phyloP scores from a whole-genome alignment of 2,888 invertebrate species.

The Argynnis bischoffii region DNA sequence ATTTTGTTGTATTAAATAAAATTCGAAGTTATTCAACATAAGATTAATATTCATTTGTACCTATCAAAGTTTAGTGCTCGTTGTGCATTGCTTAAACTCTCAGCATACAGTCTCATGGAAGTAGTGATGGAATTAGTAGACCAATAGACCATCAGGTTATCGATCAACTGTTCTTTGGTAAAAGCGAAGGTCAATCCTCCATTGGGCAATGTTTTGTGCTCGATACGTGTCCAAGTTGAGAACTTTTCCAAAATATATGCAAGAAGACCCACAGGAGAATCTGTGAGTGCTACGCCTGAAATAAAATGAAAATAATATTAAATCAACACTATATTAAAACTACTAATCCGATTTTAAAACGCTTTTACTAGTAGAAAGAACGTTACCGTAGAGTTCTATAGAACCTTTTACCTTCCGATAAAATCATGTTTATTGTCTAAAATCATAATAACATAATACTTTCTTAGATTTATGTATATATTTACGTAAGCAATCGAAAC shows the following conservation, averaged over 20 bases:
- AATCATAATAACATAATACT: no score
- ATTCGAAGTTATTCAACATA: no score
- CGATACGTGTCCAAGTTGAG: constrained; percentile 86
- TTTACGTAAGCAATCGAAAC: no score
- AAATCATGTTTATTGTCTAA: no score
- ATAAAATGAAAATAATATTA: neutral
- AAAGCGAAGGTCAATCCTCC: constrained; percentile 86
- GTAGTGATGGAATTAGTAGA: constrained; percentile 87
- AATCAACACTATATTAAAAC: no score
- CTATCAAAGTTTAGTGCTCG: constrained; percentile 14
- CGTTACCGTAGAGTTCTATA: no score
- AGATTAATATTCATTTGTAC: constrained; percentile 8
- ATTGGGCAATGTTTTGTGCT: constrained; percentile 76
- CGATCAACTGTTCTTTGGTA: constrained; percentile 87
- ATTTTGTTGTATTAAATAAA: no score
- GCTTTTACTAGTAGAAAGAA: no score
- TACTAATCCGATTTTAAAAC: no score
- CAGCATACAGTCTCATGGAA: constrained; percentile 88
- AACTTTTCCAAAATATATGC: constrained; percentile 94
- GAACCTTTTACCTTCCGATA: no score
- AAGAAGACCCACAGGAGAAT: constrained; percentile 91
- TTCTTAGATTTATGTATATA: no score
- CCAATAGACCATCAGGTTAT: constrained; percentile 91
- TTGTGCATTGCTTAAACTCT: constrained; percentile 56
- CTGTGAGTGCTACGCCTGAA: constrained; percentile 76